phyloP scores from a whole-genome alignment of 2,888 invertebrate genomes.

The Drosophila sordidapex region DNA sequence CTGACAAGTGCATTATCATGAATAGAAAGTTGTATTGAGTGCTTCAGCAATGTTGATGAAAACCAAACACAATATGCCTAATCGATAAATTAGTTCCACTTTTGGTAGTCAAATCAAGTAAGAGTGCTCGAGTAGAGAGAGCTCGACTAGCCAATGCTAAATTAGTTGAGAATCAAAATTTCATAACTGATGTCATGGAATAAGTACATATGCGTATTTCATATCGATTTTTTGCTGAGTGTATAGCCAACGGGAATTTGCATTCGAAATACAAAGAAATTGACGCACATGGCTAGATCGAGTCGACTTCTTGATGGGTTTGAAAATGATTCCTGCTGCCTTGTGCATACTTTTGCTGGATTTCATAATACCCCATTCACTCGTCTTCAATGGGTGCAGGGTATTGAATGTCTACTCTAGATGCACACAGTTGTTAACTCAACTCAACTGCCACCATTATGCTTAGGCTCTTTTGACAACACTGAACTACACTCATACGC shows the following conservation, averaged over 20 bases:
- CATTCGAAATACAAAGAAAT: no score
- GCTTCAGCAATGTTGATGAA: background rate
- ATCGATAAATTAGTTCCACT: background rate
- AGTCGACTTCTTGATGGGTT: background rate
- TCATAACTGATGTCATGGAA: background rate
- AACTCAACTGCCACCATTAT: constrained; percentile 16
- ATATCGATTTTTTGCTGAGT: background rate
- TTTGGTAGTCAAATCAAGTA: background rate
- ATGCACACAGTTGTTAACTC: background rate
- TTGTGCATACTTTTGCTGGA: background rate
- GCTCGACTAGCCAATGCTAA: background rate
- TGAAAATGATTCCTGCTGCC: background rate
- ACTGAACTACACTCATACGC: background rate
- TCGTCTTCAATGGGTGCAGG: background rate
- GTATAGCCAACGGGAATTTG: no score
- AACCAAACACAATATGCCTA: background rate
- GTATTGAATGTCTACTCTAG: background rate
- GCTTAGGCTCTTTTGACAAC: background rate
- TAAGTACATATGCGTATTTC: background rate
- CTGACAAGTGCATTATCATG: background rate
- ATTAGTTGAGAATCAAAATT: background rate
- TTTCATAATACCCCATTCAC: background rate
- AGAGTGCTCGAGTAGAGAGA: background rate
- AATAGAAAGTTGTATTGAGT: background rate
- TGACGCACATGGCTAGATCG: background rate